Conservation (phyloP, 2,888 invertebrate genomes). For the Spialia ferax region DNA sequence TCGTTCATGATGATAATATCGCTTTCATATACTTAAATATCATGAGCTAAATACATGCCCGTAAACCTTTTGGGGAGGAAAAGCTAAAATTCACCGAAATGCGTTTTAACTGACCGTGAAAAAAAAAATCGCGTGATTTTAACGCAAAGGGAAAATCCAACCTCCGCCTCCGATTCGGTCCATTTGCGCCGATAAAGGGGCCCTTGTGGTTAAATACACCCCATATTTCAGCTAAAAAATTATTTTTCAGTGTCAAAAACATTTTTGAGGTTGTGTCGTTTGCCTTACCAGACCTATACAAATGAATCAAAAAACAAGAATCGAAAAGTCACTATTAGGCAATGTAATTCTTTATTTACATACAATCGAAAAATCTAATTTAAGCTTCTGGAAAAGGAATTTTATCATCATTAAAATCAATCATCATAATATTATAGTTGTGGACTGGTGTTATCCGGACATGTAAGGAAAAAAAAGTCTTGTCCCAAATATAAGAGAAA, state of each 20-base stretch:
- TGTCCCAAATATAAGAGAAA: too few species aligned
- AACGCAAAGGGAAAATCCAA: not conserved
- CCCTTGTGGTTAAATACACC: not conserved
- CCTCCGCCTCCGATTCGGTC: not conserved
- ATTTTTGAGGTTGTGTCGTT: not conserved
- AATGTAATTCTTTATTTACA: too few species aligned
- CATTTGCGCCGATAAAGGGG: not conserved
- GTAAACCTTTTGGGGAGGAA: not conserved
- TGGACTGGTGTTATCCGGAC: too few species aligned
- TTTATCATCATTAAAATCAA: too few species aligned
- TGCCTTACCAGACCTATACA: too few species aligned
- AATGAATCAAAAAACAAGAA: too few species aligned
- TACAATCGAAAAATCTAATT: too few species aligned
- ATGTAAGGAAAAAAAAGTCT: too few species aligned
- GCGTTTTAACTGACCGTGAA: not conserved
- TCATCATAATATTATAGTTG: too few species aligned
- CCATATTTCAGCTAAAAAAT: not conserved
- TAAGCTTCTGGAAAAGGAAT: too few species aligned
- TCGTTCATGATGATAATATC: too few species aligned
- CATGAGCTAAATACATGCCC: not conserved
- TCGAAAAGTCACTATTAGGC: too few species aligned
- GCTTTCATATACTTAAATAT: not conserved
- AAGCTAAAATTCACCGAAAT: not conserved
- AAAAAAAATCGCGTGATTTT: not conserved
- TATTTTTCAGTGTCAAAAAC: not conserved